Conservation (phyloP, 1,140 invertebrate species). For the Diabrotica virgifera region DNA sequence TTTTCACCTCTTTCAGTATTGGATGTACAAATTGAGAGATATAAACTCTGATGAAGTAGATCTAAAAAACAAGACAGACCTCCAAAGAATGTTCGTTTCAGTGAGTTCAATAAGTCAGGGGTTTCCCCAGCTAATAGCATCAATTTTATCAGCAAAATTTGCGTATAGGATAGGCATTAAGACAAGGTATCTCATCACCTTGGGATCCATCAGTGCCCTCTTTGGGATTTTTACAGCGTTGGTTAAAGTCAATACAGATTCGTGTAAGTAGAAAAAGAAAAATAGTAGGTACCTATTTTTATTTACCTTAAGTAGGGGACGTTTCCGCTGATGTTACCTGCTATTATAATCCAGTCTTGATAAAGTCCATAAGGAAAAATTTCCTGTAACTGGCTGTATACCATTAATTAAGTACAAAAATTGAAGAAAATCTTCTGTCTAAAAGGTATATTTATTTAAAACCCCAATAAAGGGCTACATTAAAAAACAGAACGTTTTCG, state of each 20-base stretch:
- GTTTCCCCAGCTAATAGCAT: background rate
- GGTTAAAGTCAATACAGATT: slow-evolving; percentile 11
- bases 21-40: slow-evolving; percentile 14
- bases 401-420: no score
- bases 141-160: slow-evolving; percentile 7
- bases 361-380: no score
- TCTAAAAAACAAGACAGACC: slow-evolving; percentile 1
- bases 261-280: slow-evolving; percentile 19
- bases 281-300: no score
- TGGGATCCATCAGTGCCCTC: background rate
- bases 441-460: no score
- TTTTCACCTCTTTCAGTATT: slow-evolving; percentile 14
- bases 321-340: no score
- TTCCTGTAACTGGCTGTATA: no score
- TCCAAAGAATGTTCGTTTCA: slow-evolving; percentile 6
- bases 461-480: no score
- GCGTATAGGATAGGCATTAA: slow-evolving; percentile 1
- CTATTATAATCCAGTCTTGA: no score
- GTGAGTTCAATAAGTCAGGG: background rate
- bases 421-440: no score
- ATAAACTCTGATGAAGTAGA: background rate
- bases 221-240: background rate
- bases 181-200: background rate
- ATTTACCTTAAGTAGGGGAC: no score
- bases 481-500: no score